phyloP scores from a whole-genome alignment of 2,888 invertebrate genomes.

The Aphidoletes aphidimyza region DNA sequence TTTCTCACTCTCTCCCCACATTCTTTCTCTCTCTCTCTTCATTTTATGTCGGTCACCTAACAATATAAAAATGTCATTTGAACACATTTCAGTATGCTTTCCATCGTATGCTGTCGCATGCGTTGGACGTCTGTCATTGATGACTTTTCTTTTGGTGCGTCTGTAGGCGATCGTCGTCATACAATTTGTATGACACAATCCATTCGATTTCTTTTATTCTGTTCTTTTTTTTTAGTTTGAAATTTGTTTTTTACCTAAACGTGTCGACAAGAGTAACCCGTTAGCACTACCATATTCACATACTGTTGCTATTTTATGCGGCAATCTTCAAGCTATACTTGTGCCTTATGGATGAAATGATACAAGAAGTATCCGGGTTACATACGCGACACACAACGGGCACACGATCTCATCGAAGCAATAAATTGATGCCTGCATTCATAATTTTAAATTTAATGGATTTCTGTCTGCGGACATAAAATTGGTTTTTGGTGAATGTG shows the following conservation, averaged over 20 bases:
- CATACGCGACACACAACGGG: background rate
- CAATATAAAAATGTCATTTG: background rate
- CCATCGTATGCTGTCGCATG: too few species aligned
- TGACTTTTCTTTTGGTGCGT: background rate
- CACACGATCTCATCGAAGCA: constrained; percentile 29
- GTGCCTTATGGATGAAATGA: background rate
- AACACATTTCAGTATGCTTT: background rate
- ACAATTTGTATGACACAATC: too few species aligned
- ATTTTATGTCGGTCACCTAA: background rate
- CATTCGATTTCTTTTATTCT: too few species aligned
- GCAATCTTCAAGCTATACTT: background rate
- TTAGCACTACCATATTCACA: background rate
- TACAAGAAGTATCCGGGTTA: background rate
- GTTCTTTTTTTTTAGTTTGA: background rate
- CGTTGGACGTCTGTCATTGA: background rate
- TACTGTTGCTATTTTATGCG: constrained; percentile 18
- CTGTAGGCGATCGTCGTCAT: background rate
- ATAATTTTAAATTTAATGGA: constrained; percentile 46
- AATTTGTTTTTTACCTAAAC: background rate
- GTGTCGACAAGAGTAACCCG: constrained; percentile 41
- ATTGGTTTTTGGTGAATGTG: constrained; percentile 39
- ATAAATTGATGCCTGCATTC: constrained; percentile 33
- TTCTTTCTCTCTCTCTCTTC: background rate
- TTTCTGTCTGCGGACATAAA: constrained; percentile 46
- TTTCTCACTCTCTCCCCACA: background rate